phyloP scores from a whole-genome alignment of 2,113 vertebrate genomes.

The Lanius collurio region DNA sequence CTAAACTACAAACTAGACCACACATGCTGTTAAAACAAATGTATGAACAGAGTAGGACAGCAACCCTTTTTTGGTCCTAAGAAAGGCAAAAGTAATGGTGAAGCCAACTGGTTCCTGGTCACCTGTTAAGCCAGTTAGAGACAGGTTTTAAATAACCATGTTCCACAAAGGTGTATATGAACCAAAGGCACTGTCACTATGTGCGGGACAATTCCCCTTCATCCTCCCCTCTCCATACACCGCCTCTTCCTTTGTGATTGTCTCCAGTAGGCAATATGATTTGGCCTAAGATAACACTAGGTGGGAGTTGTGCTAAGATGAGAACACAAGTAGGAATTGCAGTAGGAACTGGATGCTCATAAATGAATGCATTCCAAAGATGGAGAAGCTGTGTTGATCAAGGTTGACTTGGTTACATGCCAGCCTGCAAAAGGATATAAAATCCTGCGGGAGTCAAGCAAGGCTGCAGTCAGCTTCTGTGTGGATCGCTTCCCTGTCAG shows the following conservation, averaged over 20 bases:
- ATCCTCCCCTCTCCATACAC: not conserved
- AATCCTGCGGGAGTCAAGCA: not conserved
- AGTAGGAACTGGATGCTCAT: not conserved
- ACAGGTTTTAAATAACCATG: not conserved
- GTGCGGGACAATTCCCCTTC: not conserved
- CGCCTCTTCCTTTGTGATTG: not conserved
- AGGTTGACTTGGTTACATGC: not conserved
- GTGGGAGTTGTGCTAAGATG: not conserved
- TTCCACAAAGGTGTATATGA: not conserved
- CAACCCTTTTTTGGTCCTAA: not conserved
- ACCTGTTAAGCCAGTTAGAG: conserved; percentile 38
- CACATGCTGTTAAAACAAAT: conserved; percentile 67
- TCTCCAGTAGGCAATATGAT: not conserved
- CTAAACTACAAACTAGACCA: conserved; percentile 74
- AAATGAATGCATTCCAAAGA: not conserved
- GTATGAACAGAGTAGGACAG: conserved; percentile 1
- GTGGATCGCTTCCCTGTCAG: fast-evolving
- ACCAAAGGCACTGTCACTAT: not conserved
- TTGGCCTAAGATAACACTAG: not conserved
- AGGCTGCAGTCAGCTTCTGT: not conserved
- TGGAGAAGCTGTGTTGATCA: not conserved
- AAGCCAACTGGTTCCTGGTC: conserved; percentile 30
- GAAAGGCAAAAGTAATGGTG: not conserved
- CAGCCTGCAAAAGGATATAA: not conserved
- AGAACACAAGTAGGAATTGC: not conserved